These are phyloP conservation scores for Trichogramma pretiosum DNA, from an alignment of 1,140 invertebrate genomes.

Conservation along the genomic window DNA sequence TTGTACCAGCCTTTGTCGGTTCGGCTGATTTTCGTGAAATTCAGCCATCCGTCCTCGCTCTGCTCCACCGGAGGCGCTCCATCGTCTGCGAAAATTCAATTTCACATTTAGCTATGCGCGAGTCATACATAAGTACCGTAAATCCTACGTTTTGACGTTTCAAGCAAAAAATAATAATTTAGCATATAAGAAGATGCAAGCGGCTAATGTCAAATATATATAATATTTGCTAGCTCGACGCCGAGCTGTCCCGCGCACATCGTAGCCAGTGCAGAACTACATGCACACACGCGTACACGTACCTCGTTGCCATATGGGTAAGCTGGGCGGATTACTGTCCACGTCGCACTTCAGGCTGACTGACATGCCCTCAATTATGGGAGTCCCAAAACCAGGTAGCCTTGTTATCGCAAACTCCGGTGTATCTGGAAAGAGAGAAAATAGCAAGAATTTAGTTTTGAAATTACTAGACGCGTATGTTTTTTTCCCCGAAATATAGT, in stretches of 20 bases:
- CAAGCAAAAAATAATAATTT: background rate
- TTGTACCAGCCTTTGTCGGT: conserved; percentile 83
- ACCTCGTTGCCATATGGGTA: conserved; percentile 68
- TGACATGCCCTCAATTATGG: conserved; percentile 71
- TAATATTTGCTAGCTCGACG: too few species aligned
- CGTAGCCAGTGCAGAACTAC: too few species aligned
- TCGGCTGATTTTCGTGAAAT: conserved; percentile 67
- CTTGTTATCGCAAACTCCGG: conserved; percentile 84
- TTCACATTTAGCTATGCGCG: too few species aligned
- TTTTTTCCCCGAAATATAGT: too few species aligned
- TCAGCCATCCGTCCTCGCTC: conserved; percentile 67
- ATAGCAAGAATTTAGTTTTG: conserved; percentile 19
- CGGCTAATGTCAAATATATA: too few species aligned
- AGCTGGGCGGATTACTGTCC: conserved; percentile 80
- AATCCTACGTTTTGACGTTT: background rate
- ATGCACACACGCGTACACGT: too few species aligned
- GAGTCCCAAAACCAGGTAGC: conserved; percentile 79
- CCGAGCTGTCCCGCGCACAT: too few species aligned
- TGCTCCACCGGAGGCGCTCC: conserved; percentile 52
- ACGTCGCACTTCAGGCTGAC: conserved; percentile 83
- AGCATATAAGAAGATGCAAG: too few species aligned
- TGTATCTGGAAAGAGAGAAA: conserved; percentile 60
- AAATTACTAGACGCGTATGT: too few species aligned
- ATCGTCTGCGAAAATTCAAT: conserved; percentile 54
- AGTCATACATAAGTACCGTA: too few species aligned